These are phyloP conservation scores for Periophthalmus magnuspinnatus DNA, from an alignment of 2,797 vertebrate genomes.

Conservation along the genomic window DNA sequence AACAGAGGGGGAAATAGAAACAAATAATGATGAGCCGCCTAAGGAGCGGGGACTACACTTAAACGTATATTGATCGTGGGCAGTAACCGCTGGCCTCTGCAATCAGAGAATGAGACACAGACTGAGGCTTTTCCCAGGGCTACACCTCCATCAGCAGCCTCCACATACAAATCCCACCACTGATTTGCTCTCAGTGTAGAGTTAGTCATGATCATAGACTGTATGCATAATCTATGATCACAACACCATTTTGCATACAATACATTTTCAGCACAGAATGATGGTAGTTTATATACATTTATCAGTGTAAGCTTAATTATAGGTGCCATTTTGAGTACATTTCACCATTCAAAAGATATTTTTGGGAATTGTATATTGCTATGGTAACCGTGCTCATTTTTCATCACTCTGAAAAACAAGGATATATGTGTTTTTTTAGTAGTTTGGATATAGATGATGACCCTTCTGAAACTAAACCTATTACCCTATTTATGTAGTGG, in stretches of 20 bases:
- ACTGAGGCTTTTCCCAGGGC: conserved; percentile 2
- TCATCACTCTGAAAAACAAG: too few relatives aligned
- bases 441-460: background rate
- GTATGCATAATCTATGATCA: too few relatives aligned
- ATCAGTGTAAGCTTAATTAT: background rate
- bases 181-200: background rate
- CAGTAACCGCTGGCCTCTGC: conserved; percentile 6
- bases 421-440: background rate
- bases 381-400: too few relatives aligned
- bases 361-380: too few relatives aligned
- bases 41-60: conserved; percentile 9
- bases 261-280: background rate
- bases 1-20: background rate
- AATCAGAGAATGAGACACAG: conserved; percentile 12
- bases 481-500: too few relatives aligned
- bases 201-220: background rate
- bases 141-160: conserved; percentile 2
- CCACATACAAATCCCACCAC: background rate
- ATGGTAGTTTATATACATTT: background rate
- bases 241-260: background rate
- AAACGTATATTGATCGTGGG: conserved; percentile 11
- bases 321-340: too few relatives aligned
- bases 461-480: background rate
- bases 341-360: too few relatives aligned
- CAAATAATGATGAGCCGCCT: background rate